Evolutionary conservation across 2,113 vertebrate species (phyloP).

Genomic region (Thamnaconus septentrionalis): DNA sequence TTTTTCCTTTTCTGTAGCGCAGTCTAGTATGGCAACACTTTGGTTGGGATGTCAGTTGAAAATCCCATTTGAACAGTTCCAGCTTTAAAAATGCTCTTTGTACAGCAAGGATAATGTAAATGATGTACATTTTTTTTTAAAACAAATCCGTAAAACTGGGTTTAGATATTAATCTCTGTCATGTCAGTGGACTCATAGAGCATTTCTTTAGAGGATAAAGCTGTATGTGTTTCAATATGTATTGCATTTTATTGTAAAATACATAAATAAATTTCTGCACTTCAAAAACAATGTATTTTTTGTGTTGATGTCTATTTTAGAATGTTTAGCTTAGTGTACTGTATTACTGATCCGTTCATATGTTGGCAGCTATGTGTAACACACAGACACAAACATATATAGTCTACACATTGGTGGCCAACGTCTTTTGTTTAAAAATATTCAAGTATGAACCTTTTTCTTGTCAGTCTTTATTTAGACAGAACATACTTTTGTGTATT

Average conservation of each 20-base stretch:
- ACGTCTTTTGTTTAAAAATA: too few species aligned
- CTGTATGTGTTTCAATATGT: slow-evolving; percentile 14
- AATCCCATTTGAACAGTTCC: background rate
- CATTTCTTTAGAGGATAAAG: slow-evolving; percentile 8
- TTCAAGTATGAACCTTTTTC: too few species aligned
- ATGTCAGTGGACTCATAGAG: background rate
- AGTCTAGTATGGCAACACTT: background rate
- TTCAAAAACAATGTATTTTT: too few species aligned
- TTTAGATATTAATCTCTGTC: slow-evolving; percentile 12
- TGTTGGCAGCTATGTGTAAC: too few species aligned
- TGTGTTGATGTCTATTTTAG: too few species aligned
- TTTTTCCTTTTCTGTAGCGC: background rate
- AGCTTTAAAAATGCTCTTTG: slow-evolving; percentile 4
- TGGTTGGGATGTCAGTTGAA: slow-evolving; percentile 1
- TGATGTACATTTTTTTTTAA: slow-evolving; percentile 43
- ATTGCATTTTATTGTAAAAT: slow-evolving; percentile 9
- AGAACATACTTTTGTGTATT: slow-evolving; percentile 5
- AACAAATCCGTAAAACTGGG: slow-evolving; percentile 2
- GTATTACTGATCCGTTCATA: too few species aligned
- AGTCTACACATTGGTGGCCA: too few species aligned
- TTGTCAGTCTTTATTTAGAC: slow-evolving; percentile 6
- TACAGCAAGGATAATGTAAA: slow-evolving; percentile 46
- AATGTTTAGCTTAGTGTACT: too few species aligned
- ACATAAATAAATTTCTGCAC: slow-evolving; percentile 27
- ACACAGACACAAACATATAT: too few species aligned